Evolutionary conservation across 64 coral and sea anemone genomes (phyloP), one percentile per base, ranked within the genome.

Genomic region (Pocillopora damicornis): DNA sequence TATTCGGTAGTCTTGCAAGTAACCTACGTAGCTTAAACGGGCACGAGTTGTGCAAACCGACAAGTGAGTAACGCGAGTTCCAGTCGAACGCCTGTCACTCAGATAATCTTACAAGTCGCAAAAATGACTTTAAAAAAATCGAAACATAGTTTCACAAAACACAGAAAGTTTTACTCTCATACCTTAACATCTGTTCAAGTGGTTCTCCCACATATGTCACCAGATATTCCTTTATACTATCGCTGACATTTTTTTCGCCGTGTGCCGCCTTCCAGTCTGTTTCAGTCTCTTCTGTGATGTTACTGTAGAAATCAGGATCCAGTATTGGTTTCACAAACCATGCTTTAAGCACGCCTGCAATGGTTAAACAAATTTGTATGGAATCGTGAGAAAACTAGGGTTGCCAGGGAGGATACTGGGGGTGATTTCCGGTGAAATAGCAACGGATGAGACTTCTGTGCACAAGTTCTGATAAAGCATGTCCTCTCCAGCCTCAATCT

Each of bases 191-290:
- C 15, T 78, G 20, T 15, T 75, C 11, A 9, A 95, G 16, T 22
- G 93, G 93, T 69, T 92, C 88, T 34, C 93, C 93, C 11, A 95
- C 65, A 36, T 95, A 92, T 16, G 89, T 79, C 75, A 91, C 74
- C 13, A 95, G 58, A 35, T 92, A 91, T 17, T 69, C 74, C 59
- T 88, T 91, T 45, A 95, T 58, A n/a, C 89, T 88, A 56, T 95
- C 79, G 23, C 78, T 95, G 22, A 95, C 80, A 58, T 63, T 88
- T n/a, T 88, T 75, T 1, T 84, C 86, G 13, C 42, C 57, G 45
- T 94, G 84, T 7, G 51, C 12, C 1, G 61, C 37, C 65, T 79
- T 91, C 93, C 93, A 95, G 5, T 73, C 25, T 0, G 35, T 15
- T 15, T 95, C 80, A 90, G 89, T 92, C 17, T 78, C 79, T 10